These are phyloP conservation scores for Archivesica marissinica DNA, from an alignment of 1,140 invertebrate genomes.

Conservation along the genomic window DNA sequence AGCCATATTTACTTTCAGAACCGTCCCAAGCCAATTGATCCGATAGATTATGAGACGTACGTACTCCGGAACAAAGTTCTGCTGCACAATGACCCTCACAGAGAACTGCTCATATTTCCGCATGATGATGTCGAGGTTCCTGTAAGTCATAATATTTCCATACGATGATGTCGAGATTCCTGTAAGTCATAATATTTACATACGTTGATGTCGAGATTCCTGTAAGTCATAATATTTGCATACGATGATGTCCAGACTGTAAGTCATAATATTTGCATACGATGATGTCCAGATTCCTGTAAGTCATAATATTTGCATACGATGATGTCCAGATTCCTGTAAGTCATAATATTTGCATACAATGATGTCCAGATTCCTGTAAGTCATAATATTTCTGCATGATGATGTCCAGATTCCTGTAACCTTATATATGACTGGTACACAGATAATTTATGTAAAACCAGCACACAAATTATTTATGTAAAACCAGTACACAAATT, in stretches of 20 bases:
- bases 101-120: conserved; percentile 95
- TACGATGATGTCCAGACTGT: conserved; percentile 90
- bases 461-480: too few relatives aligned
- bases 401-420: too few relatives aligned
- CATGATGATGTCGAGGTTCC: conserved; percentile 90
- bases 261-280: conserved; percentile 90
- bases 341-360: too few relatives aligned
- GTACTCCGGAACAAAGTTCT: conserved; percentile 95
- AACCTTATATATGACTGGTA: too few relatives aligned
- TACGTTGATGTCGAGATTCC: conserved; percentile 90
- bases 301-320: too few relatives aligned
- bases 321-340: too few relatives aligned
- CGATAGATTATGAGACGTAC: conserved; percentile 95
- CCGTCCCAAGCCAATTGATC: conserved; percentile 91
- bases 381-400: too few relatives aligned
- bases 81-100: conserved; percentile 95
- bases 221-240: conserved; percentile 89
- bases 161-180: conserved; percentile 90
- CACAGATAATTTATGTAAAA: too few relatives aligned
- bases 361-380: too few relatives aligned
- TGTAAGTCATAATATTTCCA: conserved; percentile 89
- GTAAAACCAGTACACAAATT: too few relatives aligned
- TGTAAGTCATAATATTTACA: conserved; percentile 89
- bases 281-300: too few relatives aligned
- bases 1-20: conserved; percentile 86